phyloP scores from a whole-genome alignment of 2,888 invertebrate genomes.

The Carpatolechia fugitivella region DNA sequence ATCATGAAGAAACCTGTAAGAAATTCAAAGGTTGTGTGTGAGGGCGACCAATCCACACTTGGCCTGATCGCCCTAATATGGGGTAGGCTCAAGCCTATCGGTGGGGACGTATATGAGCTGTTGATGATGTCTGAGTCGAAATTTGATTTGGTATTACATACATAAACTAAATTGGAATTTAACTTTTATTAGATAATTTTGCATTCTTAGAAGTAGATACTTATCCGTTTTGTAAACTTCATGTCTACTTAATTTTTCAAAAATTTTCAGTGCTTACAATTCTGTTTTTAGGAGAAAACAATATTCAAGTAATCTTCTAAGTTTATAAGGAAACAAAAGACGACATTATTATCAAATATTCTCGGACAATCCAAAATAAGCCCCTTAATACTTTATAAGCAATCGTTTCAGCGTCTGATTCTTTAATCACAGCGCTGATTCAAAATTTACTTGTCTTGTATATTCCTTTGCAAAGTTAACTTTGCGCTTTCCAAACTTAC shows the following conservation, averaged over 20 bases:
- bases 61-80: too few species aligned
- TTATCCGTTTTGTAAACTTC: not conserved
- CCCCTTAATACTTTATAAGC: conserved; percentile 66
- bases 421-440: conserved; percentile 66
- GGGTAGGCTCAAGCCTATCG: too few species aligned
- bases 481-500: conserved; percentile 22
- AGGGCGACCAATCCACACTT: too few species aligned
- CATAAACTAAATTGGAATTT: too few species aligned
- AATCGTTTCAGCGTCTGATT: conserved; percentile 69
- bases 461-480: conserved; percentile 36
- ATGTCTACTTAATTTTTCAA: not conserved
- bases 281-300: not conserved
- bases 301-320: conserved; percentile 26
- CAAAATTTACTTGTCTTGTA: conserved; percentile 65
- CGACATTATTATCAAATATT: conserved; percentile 53
- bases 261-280: not conserved
- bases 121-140: too few species aligned
- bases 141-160: too few species aligned
- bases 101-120: too few species aligned
- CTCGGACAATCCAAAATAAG: conserved; percentile 60
- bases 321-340: conserved; percentile 43
- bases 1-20: too few species aligned
- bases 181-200: too few species aligned
- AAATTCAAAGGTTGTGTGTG: too few species aligned
- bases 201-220: too few species aligned